Evolutionary conservation across 2,113 vertebrate species (phyloP).

Genomic region (Corythornis madagascariensis): DNA sequence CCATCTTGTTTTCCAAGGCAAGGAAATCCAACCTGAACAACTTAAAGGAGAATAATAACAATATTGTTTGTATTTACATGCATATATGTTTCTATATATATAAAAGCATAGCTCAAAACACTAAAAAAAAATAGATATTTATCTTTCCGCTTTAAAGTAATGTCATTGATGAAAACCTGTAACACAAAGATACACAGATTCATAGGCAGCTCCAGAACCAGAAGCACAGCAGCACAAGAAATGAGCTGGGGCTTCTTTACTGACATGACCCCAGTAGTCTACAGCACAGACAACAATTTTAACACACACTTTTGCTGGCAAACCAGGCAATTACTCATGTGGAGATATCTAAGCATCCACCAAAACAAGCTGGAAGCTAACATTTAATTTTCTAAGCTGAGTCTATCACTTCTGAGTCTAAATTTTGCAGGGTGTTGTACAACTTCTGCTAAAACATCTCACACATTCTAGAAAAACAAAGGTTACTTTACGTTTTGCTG

Average conservation of each 20-base stretch:
- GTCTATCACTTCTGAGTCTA: not conserved
- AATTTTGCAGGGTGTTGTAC: not conserved
- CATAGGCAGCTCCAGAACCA: not conserved
- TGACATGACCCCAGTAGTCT: not conserved
- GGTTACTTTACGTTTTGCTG: not conserved
- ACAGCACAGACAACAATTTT: not conserved
- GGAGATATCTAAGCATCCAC: not conserved
- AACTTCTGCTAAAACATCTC: not conserved
- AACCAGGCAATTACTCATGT: not conserved
- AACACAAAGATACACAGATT: not conserved
- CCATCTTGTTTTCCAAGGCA: constrained; percentile 89
- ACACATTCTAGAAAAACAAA: not conserved
- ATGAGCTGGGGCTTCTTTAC: not conserved
- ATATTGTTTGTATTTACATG: not conserved
- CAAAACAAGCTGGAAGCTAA: not conserved
- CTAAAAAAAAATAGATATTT: not conserved
- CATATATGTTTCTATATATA: not conserved
- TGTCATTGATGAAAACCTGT: not conserved
- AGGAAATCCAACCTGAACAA: constrained; percentile 89
- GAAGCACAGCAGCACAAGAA: not conserved
- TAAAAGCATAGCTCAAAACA: not conserved
- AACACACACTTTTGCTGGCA: not conserved
- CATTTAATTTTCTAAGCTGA: not conserved
- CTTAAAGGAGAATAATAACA: constrained; percentile 63
- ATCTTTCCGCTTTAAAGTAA: not conserved